Conservation (phyloP, 2,888 invertebrate species). For the Drosophila colorata region DNA sequence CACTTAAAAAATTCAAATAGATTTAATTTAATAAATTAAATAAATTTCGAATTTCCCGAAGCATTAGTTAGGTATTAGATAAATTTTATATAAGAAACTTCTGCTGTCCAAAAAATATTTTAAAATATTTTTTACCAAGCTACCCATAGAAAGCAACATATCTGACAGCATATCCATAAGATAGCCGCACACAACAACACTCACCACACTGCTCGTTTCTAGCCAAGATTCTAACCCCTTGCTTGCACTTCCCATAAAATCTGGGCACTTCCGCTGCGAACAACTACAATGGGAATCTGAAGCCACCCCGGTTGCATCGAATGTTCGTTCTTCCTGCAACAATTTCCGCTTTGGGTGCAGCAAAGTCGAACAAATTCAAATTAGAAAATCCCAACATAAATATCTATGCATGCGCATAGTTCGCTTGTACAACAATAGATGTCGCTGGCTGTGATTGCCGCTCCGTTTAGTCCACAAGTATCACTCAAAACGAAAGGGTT, state of each 20-base stretch:
- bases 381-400: conserved; percentile 77
- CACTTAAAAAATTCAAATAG: no score
- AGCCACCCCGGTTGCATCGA: conserved; percentile 51
- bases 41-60: no score
- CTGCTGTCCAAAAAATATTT: not conserved
- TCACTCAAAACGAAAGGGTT: conserved; percentile 61
- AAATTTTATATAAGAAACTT: not conserved
- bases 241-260: conserved; percentile 71
- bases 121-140: not conserved
- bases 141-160: not conserved
- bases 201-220: conserved; percentile 54
- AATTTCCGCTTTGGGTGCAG: conserved; percentile 75
- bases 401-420: conserved; percentile 73
- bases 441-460: conserved; percentile 75
- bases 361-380: conserved; percentile 75
- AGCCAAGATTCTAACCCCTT: conserved; percentile 52
- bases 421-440: conserved; percentile 71
- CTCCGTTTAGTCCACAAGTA: conserved; percentile 31
- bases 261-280: conserved; percentile 62
- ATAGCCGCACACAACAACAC: conserved; percentile 13
- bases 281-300: conserved; percentile 4
- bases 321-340: conserved; percentile 69
- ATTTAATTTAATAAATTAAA: no score
- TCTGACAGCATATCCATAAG: not conserved
- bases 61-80: no score